Conservation (phyloP, 1,140 invertebrate species). For the Dolichoris vasculosae region DNA sequence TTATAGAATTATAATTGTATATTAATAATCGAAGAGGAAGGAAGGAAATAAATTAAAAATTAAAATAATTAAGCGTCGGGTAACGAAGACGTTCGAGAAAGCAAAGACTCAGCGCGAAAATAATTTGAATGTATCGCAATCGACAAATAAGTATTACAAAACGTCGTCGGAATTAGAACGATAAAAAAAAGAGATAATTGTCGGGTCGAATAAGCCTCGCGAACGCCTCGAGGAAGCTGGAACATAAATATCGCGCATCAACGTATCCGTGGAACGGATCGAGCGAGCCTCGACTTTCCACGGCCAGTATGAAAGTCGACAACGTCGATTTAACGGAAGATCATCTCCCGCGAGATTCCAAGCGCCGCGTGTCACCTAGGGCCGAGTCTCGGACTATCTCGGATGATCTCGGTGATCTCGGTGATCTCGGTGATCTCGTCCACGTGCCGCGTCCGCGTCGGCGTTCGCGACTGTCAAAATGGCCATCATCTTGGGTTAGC, state of each 20-base stretch:
- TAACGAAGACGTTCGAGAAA: background rate
- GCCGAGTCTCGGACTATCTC: no score
- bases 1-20: no score
- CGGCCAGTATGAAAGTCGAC: background rate
- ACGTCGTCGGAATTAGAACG: background rate
- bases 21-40: no score
- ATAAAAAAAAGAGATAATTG: background rate
- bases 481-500: background rate
- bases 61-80: background rate
- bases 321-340: background rate
- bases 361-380: no score
- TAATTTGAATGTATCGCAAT: background rate
- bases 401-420: no score
- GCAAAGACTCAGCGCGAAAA: background rate
- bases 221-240: background rate
- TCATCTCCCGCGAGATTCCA: background rate
- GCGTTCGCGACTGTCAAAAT: conserved; percentile 35
- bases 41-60: background rate
- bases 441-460: conserved; percentile 10
- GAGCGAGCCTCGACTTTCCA: no score
- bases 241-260: background rate
- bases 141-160: background rate
- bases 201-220: background rate
- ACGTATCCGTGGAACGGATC: background rate
- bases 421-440: no score